These are phyloP conservation scores for Pithecia hirsuta DNA, from an alignment of 2,797 vertebrate species.

Conservation along the genomic window DNA sequence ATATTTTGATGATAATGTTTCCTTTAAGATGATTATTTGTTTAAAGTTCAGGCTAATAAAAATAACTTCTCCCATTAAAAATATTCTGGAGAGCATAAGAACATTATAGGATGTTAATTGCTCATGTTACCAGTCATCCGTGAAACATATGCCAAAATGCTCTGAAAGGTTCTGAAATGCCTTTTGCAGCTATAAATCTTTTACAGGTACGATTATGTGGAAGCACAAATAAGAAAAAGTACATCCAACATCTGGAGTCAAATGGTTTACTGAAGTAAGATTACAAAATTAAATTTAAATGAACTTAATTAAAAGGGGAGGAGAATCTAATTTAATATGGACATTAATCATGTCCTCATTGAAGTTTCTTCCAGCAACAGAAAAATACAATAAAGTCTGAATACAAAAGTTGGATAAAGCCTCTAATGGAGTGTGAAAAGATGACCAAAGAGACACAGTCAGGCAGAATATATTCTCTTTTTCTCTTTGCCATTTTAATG, in stretches of 20 bases:
- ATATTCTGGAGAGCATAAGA: constrained; percentile 64
- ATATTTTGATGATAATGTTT: constrained; percentile 67
- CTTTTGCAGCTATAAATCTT: constrained; percentile 90
- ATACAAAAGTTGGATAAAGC: constrained; percentile 72
- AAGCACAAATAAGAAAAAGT: constrained; percentile 86
- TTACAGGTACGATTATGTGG: constrained; percentile 88
- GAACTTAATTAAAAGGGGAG: constrained; percentile 88
- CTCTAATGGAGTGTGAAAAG: constrained; percentile 79
- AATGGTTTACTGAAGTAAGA: constrained; percentile 91
- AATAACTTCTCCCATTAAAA: constrained; percentile 73
- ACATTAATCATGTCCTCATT: constrained; percentile 86
- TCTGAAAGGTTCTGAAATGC: constrained; percentile 85
- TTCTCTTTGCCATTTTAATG: constrained; percentile 46
- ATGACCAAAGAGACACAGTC: constrained; percentile 68
- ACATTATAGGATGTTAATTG: constrained; percentile 78
- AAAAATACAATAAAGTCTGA: constrained; percentile 82
- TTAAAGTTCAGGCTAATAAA: constrained; percentile 80
- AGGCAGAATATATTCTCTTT: constrained; percentile 51
- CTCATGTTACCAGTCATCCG: constrained; percentile 79
- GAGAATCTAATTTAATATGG: constrained; percentile 85
- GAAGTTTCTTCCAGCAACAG: constrained; percentile 79
- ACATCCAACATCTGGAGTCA: constrained; percentile 90
- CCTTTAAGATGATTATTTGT: constrained; percentile 76
- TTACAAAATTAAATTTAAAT: constrained; percentile 92
- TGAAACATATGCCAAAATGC: constrained; percentile 81